phyloP scores from a whole-genome alignment of 1,140 invertebrate genomes.

The Lycorma delicatula region DNA sequence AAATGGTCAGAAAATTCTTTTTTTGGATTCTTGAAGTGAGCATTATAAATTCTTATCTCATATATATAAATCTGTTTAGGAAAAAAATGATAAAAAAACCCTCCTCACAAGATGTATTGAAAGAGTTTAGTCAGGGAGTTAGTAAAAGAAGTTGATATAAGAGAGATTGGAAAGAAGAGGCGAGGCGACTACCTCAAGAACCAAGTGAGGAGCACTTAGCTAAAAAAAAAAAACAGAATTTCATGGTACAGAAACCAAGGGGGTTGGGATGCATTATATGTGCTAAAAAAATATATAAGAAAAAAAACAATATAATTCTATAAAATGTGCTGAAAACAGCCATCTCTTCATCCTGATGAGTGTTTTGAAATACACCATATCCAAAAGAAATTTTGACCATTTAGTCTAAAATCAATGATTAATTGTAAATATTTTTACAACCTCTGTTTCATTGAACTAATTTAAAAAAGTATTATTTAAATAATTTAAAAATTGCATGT shows the following conservation, averaged over 20 bases:
- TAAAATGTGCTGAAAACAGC: neutral
- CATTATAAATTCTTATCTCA: constrained; percentile 18
- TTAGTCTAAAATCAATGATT: no score
- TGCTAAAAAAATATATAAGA: neutral
- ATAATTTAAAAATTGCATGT: no score
- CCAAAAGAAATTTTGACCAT: neutral
- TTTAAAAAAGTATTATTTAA: no score
- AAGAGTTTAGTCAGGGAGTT: neutral
- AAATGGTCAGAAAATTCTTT: constrained; percentile 30
- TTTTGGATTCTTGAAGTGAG: constrained; percentile 23
- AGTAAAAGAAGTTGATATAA: neutral
- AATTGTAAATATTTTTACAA: no score
- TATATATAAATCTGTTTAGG: constrained; percentile 11
- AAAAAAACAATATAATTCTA: constrained; percentile 6
- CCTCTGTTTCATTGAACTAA: no score
- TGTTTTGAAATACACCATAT: constrained; percentile 5
- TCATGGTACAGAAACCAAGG: neutral
- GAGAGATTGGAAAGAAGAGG: neutral
- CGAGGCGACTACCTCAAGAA: neutral
- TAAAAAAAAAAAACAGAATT: no score
- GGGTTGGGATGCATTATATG: neutral
- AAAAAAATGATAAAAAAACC: neutral
- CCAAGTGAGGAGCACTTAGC: neutral
- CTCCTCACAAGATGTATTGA: neutral
- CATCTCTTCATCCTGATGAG: constrained; percentile 1